Evolutionary conservation across 2,797 vertebrate species (phyloP).

Genomic region (Eulemur albifrons): DNA sequence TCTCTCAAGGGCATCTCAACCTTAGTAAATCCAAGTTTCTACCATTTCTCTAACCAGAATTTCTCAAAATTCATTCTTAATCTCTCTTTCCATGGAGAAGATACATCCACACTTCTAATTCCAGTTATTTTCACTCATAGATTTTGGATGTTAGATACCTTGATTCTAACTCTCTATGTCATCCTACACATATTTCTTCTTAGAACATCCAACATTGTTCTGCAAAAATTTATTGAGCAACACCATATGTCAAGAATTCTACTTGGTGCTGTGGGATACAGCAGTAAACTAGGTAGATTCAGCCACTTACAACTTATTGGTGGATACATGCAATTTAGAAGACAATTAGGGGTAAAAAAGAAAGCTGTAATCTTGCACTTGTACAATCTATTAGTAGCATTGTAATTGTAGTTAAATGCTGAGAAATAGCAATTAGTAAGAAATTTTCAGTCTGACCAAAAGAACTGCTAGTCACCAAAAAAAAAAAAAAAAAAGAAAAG

Average conservation of each 20-base stretch:
- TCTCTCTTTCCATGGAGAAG: background rate
- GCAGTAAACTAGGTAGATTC: background rate
- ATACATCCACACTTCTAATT: background rate
- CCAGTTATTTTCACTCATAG: background rate
- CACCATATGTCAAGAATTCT: background rate
- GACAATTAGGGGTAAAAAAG: background rate
- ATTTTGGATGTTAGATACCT: background rate
- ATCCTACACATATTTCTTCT: background rate
- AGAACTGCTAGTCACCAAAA: background rate
- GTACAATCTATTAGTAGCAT: background rate
- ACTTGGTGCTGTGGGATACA: background rate
- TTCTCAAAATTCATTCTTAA: background rate
- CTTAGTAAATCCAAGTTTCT: background rate
- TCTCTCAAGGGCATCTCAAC: background rate
- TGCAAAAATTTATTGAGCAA: background rate
- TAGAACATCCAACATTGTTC: background rate
- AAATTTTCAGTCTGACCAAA: background rate
- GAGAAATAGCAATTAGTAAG: background rate
- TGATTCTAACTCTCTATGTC: background rate
- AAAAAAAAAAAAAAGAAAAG: background rate
- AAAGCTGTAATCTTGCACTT: background rate
- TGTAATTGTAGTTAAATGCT: background rate
- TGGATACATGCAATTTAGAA: background rate
- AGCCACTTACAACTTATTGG: background rate
- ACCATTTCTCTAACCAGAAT: background rate